phyloP scores from a whole-genome alignment of 1,140 invertebrate genomes.

The Melitaea cinxia region DNA sequence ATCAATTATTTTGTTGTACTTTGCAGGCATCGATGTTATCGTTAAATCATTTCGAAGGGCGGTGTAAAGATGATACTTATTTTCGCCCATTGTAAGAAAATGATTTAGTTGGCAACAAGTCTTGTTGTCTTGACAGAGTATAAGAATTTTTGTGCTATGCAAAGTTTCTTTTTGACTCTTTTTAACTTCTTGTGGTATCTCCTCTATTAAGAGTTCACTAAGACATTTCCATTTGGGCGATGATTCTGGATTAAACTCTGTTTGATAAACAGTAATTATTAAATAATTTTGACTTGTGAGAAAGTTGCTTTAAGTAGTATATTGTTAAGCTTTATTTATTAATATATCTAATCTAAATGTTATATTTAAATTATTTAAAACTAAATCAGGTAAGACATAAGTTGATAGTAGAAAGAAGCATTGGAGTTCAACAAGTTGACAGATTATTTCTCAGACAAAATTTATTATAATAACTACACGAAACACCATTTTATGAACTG shows the following conservation, averaged over 20 bases:
- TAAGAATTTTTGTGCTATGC: slow-evolving; percentile 86
- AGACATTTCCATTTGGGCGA: slow-evolving; percentile 95
- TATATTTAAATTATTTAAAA: too few relatives aligned
- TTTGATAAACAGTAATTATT: neutral
- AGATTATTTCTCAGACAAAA: too few relatives aligned
- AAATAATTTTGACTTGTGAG: too few relatives aligned
- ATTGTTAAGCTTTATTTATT: too few relatives aligned
- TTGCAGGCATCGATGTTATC: slow-evolving; percentile 80
- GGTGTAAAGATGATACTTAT: slow-evolving; percentile 83
- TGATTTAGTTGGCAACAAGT: slow-evolving; percentile 91
- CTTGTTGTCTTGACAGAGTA: slow-evolving; percentile 91
- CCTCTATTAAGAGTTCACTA: slow-evolving; percentile 88
- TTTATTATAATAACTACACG: too few relatives aligned
- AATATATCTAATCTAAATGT: too few relatives aligned
- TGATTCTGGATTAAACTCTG: slow-evolving; percentile 90
- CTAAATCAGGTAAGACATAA: too few relatives aligned
- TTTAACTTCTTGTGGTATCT: slow-evolving; percentile 88
- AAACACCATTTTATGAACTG: too few relatives aligned
- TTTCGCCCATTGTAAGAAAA: slow-evolving; percentile 86
- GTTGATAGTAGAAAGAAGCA: too few relatives aligned
- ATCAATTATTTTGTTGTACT: slow-evolving; percentile 71
- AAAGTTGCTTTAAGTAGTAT: too few relatives aligned
- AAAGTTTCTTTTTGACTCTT: slow-evolving; percentile 71
- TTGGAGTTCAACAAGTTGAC: too few relatives aligned
- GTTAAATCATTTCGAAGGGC: slow-evolving; percentile 82